A percentile compares a stretch with the other conserved stretches of the same genome.
Conservation (phyloP, 2,113 vertebrate species). For the Sinocyclocheilus anshuiensis region DNA sequence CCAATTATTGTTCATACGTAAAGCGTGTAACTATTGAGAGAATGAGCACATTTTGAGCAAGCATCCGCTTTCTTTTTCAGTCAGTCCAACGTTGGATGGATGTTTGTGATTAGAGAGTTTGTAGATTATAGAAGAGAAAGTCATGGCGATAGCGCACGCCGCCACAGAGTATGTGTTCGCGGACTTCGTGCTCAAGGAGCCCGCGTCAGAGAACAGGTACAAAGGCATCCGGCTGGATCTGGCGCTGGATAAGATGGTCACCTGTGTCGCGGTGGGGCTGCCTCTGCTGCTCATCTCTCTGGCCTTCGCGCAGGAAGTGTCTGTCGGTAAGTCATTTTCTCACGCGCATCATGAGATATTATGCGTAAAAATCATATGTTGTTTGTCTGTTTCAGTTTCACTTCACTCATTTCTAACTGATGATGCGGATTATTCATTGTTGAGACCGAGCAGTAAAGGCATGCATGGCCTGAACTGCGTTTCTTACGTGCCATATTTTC, state of each 20-base stretch:
- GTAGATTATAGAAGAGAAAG: not conserved
- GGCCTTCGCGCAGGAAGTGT: constrained; percentile 57
- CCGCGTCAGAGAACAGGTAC: constrained; percentile 18
- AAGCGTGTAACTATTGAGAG: too few relatives aligned
- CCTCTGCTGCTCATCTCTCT: constrained; percentile 52
- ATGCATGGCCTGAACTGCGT: too few relatives aligned
- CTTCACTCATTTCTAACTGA: too few relatives aligned
- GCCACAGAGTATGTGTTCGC: constrained; percentile 52
- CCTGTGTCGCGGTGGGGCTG: constrained; percentile 46
- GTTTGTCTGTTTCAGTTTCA: too few relatives aligned
- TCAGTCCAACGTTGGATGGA: not conserved
- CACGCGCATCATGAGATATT: too few relatives aligned
- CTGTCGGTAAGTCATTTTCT: constrained; percentile 37
- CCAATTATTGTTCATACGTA: not conserved
- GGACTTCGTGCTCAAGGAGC: constrained; percentile 51
- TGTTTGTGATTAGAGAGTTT: not conserved
- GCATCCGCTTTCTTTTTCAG: not conserved
- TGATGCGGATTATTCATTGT: too few relatives aligned
- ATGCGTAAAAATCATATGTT: too few relatives aligned
- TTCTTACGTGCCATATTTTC: too few relatives aligned
- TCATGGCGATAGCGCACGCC: constrained; percentile 46
- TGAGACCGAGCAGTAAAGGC: too few relatives aligned
- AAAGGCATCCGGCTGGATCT: constrained; percentile 44
- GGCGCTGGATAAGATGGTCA: constrained; percentile 50
- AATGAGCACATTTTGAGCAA: not conserved